Percentiles rank a stretch among this genome's conserved stretches.
phyloP scores from a whole-genome alignment of 2,888 invertebrate genomes.

The Galerucella pusilla region DNA sequence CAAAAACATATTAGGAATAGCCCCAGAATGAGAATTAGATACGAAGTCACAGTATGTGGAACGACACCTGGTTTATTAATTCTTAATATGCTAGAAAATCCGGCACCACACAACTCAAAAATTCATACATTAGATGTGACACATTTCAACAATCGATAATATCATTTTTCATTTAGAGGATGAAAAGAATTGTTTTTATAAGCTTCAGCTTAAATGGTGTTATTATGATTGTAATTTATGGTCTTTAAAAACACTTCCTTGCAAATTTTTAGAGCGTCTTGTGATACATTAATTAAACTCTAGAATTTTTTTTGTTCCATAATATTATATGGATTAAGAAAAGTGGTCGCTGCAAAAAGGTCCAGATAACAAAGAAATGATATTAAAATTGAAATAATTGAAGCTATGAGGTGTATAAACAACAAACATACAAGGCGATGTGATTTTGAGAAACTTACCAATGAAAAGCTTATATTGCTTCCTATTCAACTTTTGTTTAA shows the following conservation, averaged over 20 bases:
- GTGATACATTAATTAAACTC: neutral
- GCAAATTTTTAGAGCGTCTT: neutral
- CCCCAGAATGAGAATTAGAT: too few species aligned
- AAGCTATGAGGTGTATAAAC: neutral
- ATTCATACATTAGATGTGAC: neutral
- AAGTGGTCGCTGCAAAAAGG: neutral
- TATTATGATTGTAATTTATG: constrained; percentile 6
- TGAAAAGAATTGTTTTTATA: neutral
- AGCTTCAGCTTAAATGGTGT: neutral
- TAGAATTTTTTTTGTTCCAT: neutral
- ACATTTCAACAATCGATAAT: neutral
- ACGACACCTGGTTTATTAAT: too few species aligned
- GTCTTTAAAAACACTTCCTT: neutral
- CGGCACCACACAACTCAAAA: neutral
- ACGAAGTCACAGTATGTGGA: too few species aligned
- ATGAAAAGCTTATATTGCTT: too few species aligned
- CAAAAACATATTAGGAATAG: too few species aligned
- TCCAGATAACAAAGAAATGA: neutral
- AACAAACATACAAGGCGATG: too few species aligned
- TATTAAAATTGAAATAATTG: neutral
- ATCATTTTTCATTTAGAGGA: constrained; percentile 1
- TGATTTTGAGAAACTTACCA: too few species aligned
- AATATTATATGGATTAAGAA: neutral
- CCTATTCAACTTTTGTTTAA: too few species aligned
- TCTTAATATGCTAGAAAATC: too few species aligned